A percentile compares a stretch with the other conserved stretches of the same genome.
Evolutionary conservation across 37 sponge, comb jelly and placozoan species (phyloP).

Genomic region (Chondrosia reniformis): DNA sequence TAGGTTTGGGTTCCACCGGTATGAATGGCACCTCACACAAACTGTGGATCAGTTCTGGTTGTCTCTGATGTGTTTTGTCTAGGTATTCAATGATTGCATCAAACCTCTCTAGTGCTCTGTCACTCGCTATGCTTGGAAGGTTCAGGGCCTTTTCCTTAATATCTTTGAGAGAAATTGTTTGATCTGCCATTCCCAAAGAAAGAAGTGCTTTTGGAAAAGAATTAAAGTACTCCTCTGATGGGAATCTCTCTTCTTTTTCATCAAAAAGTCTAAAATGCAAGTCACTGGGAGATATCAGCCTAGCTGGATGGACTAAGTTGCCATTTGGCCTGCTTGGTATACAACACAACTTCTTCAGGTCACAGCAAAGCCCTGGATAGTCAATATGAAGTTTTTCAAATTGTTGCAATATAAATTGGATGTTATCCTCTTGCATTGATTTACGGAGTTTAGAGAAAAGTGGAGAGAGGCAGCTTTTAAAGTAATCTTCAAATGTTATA

Average conservation of each 20-base stretch:
- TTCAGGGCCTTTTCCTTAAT: no score
- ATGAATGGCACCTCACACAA: slow-evolving; percentile 32
- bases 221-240: slow-evolving; percentile 14
- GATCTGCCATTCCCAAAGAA: no score
- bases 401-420: neutral
- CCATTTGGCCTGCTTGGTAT: slow-evolving; percentile 60
- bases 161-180: no score
- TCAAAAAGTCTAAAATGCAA: slow-evolving; percentile 28
- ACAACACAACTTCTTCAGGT: neutral
- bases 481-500: neutral
- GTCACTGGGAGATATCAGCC: slow-evolving; percentile 28
- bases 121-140: no score
- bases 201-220: no score
- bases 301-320: neutral
- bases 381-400: neutral
- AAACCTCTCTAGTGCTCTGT: no score
- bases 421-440: neutral
- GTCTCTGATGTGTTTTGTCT: neutral
- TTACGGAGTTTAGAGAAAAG: no score
- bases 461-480: neutral
- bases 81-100: no score
- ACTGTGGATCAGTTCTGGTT: neutral
- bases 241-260: slow-evolving; percentile 42
- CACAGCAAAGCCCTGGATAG: slow-evolving; percentile 19
- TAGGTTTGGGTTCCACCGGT: neutral